phyloP scores from a whole-genome alignment of 2,797 vertebrate genomes.

The Pangasius djambal region DNA sequence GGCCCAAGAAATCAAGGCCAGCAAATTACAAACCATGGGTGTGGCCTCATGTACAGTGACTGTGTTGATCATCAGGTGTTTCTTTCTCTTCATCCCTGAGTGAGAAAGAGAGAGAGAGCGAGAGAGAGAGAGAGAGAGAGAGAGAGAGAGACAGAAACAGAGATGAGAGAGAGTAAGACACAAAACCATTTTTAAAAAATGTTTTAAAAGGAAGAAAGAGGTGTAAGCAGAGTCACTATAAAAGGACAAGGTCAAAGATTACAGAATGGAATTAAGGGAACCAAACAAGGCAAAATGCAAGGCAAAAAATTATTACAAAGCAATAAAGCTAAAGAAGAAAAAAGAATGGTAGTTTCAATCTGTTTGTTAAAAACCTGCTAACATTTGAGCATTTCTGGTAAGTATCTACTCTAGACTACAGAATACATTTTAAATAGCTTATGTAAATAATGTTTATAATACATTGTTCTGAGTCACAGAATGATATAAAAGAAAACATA shows the following conservation, averaged over 20 bases:
- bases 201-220: not conserved
- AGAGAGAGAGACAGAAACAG: not conserved
- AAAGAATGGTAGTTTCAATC: not conserved
- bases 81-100: not conserved
- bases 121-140: not conserved
- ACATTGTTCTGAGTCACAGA: no score
- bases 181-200: not conserved
- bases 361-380: not conserved
- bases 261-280: not conserved
- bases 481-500: no score
- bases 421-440: not conserved
- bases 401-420: not conserved
- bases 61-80: not conserved
- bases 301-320: not conserved
- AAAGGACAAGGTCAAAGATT: not conserved
- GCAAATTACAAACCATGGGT: conserved; percentile 36
- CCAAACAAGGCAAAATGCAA: not conserved
- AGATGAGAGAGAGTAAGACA: not conserved
- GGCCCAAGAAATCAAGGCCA: not conserved
- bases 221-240: not conserved
- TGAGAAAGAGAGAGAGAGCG: not conserved
- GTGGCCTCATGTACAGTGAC: not conserved
- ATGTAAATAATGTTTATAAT: not conserved
- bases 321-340: not conserved
- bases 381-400: not conserved